Percentiles rank a stretch among this genome's conserved stretches.
Evolutionary conservation across 2,888 invertebrate genomes (phyloP).

Genomic region (Caenorhabditis sulstoni): DNA sequence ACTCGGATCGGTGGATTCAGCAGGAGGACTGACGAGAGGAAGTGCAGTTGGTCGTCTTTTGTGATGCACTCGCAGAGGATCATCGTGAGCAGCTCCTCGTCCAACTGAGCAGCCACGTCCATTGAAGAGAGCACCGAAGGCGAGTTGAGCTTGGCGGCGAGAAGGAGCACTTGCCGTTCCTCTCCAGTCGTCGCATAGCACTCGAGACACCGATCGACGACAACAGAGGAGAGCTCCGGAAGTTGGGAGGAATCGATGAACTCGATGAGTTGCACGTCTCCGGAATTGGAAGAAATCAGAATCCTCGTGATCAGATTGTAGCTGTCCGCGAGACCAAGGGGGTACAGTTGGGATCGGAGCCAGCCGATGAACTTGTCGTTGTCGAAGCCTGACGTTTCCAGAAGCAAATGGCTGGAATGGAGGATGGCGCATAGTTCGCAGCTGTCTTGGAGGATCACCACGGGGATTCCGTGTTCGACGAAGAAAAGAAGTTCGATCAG

Average conservation of each 20-base stretch:
- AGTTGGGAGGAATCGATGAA: slow-evolving; percentile 62
- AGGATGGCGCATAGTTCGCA: slow-evolving; percentile 77
- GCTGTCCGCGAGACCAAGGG: slow-evolving; percentile 32
- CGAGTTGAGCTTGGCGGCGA: slow-evolving; percentile 73
- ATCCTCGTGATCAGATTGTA: slow-evolving; percentile 38
- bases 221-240: slow-evolving; percentile 46
- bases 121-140: slow-evolving; percentile 67
- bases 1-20: slow-evolving; percentile 62
- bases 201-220: slow-evolving; percentile 66
- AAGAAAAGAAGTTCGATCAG: slow-evolving; percentile 72
- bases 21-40: slow-evolving; percentile 64
- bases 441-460: slow-evolving; percentile 72
- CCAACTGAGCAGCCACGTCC: slow-evolving; percentile 63
- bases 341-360: slow-evolving; percentile 41
- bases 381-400: slow-evolving; percentile 70
- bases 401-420: slow-evolving; percentile 70
- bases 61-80: slow-evolving; percentile 66
- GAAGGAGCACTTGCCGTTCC: slow-evolving; percentile 63
- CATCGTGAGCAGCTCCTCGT: slow-evolving; percentile 63
- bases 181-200: slow-evolving; percentile 61
- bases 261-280: slow-evolving; percentile 63
- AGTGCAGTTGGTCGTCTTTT: slow-evolving; percentile 66
- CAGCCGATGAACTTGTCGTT: slow-evolving; percentile 70
- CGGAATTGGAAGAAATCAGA: slow-evolving; percentile 47
- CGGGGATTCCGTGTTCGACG: slow-evolving; percentile 76